A percentile compares a stretch with the other conserved stretches of the same genome.
phyloP scores from a whole-genome alignment of 2,888 invertebrate species.

The Eumerus sabulonum region DNA sequence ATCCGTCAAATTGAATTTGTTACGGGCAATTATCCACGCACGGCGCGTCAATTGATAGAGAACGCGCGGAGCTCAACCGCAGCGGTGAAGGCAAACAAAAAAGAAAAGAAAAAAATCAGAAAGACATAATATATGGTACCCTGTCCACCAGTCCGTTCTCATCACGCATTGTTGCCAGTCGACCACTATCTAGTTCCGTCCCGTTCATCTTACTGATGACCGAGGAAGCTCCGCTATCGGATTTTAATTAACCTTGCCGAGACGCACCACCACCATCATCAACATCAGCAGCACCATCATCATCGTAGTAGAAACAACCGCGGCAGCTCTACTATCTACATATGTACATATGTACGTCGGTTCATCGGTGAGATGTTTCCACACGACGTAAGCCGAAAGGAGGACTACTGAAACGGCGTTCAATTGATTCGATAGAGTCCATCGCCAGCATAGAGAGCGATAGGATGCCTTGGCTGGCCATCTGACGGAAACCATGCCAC shows the following conservation, averaged over 20 bases:
- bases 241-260: constrained; percentile 67
- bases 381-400: constrained; percentile 16
- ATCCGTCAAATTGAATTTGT: constrained; percentile 66
- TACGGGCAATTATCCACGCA: constrained; percentile 65
- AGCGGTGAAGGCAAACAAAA: constrained; percentile 2
- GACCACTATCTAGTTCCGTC: constrained; percentile 28
- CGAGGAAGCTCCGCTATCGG: constrained; percentile 49
- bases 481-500: constrained; percentile 63
- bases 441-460: constrained; percentile 15
- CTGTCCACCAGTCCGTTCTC: constrained; percentile 37
- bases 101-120: constrained; percentile 1
- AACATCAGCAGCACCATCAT: constrained; percentile 21
- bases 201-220: too few species aligned
- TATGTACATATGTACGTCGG: too few species aligned
- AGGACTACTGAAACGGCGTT: constrained; percentile 34
- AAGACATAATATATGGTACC: background rate
- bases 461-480: constrained; percentile 15
- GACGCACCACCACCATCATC: constrained; percentile 55
- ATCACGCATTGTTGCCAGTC: constrained; percentile 55
- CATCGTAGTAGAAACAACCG: constrained; percentile 12
- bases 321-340: constrained; percentile 48
- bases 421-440: constrained; percentile 57
- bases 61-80: constrained; percentile 28
- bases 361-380: constrained; percentile 54
- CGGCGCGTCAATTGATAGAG: constrained; percentile 59